Conservation (phyloP, 2,797 vertebrate species). For the Clarias fuscus region DNA sequence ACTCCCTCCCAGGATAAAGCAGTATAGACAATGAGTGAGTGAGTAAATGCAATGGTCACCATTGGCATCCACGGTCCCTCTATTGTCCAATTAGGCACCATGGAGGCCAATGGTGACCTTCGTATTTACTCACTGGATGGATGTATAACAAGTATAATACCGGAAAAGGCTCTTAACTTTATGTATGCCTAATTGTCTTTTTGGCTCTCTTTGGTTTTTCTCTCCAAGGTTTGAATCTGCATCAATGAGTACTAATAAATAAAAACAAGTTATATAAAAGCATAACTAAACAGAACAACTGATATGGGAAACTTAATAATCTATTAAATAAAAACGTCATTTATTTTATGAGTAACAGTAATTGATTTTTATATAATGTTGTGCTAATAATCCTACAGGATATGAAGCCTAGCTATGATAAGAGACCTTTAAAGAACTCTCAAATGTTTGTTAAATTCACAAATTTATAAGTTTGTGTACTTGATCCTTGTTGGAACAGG, state of each 20-base stretch:
- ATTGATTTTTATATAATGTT: background rate
- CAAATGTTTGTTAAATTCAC: background rate
- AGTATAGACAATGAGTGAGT: too few species aligned
- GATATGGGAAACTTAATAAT: background rate
- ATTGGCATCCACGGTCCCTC: too few species aligned
- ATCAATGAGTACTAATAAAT: background rate
- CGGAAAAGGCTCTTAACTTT: background rate
- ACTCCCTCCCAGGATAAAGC: too few species aligned
- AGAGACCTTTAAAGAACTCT: background rate
- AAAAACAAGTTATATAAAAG: background rate
- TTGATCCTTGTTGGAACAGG: slow-evolving; percentile 15
- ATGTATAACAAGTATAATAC: background rate
- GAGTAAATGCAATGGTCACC: too few species aligned
- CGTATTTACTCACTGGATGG: too few species aligned
- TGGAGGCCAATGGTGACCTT: too few species aligned
- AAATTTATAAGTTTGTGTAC: background rate
- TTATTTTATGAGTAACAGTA: background rate
- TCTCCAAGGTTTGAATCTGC: background rate
- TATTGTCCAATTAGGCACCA: too few species aligned
- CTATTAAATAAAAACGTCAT: background rate
- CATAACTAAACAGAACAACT: background rate
- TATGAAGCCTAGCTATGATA: background rate
- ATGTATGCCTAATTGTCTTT: background rate
- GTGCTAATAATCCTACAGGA: background rate
- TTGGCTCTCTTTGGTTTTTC: background rate